phyloP scores from a whole-genome alignment of 2,797 vertebrate genomes.

The Oreortyx pictus region DNA sequence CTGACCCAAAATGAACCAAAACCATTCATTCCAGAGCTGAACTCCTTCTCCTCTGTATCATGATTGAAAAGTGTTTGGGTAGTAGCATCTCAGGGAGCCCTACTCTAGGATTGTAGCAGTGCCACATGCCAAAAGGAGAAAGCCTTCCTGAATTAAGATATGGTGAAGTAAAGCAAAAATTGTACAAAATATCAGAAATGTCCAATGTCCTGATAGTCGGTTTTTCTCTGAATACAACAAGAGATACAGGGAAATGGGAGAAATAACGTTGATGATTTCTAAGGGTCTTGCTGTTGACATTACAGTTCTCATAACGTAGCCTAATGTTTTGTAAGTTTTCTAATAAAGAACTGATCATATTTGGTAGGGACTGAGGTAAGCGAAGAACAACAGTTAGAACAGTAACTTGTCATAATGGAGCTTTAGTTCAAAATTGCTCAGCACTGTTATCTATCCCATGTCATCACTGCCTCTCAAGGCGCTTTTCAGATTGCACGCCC shows the following conservation, averaged over 20 bases:
- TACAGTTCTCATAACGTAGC: not conserved
- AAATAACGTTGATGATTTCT: not conserved
- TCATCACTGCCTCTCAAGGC: not conserved
- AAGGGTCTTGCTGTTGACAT: not conserved
- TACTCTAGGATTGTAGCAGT: not conserved
- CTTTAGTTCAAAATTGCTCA: not conserved
- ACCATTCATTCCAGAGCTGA: not conserved
- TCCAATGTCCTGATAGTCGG: no score
- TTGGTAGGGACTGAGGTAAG: not conserved
- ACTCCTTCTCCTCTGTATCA: not conserved
- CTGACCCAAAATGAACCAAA: constrained; percentile 14
- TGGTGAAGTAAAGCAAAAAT: not conserved
- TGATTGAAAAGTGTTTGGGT: not conserved
- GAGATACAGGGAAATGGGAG: not conserved
- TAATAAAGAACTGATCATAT: not conserved
- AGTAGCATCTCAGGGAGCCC: not conserved
- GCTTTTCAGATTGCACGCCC: not conserved
- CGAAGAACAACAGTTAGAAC: not conserved
- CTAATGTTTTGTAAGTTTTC: not conserved
- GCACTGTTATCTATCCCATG: not conserved
- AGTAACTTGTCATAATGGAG: not conserved
- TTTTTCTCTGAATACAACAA: not conserved
- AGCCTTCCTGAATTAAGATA: not conserved
- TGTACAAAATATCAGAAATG: not conserved
- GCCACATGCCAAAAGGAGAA: not conserved